phyloP scores from a whole-genome alignment of 2,888 invertebrate genomes.

The Ophion obscuratus region DNA sequence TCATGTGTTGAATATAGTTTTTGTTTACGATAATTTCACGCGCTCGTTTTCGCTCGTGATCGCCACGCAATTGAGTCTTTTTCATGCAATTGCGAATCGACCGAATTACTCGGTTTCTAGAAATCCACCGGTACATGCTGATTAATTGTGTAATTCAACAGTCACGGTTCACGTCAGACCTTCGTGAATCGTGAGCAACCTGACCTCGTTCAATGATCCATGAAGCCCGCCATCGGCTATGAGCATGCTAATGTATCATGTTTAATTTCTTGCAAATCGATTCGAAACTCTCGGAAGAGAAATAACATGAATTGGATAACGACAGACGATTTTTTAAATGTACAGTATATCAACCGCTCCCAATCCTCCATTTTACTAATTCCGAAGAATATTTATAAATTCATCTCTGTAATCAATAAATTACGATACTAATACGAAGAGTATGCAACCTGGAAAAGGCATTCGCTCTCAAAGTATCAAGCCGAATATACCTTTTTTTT shows the following conservation, averaged over 20 bases:
- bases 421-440: slow-evolving; percentile 31
- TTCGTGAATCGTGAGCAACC: slow-evolving; percentile 20
- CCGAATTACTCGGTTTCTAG: not conserved
- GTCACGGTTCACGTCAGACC: not conserved
- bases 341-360: slow-evolving; percentile 35
- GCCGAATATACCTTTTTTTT: not conserved
- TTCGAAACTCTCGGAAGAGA: slow-evolving; percentile 4
- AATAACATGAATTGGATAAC: slow-evolving; percentile 34
- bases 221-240: slow-evolving; percentile 31
- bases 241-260: not conserved
- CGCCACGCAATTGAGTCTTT: not conserved
- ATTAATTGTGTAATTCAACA: slow-evolving; percentile 22
- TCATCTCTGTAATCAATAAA: slow-evolving; percentile 58
- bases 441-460: not conserved
- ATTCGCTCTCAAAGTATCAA: not conserved
- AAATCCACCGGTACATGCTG: not conserved
- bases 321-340: slow-evolving; percentile 46
- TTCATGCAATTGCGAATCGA: not conserved
- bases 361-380: slow-evolving; percentile 20
- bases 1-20: not conserved
- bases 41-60: slow-evolving; percentile 1
- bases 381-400: slow-evolving; percentile 32
- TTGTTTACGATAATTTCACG: not conserved
- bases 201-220: slow-evolving; percentile 21
- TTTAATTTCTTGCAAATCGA: slow-evolving; percentile 32